Conservation (phyloP, 2,797 vertebrate genomes). For the Schizopygopsis malacanthus region DNA sequence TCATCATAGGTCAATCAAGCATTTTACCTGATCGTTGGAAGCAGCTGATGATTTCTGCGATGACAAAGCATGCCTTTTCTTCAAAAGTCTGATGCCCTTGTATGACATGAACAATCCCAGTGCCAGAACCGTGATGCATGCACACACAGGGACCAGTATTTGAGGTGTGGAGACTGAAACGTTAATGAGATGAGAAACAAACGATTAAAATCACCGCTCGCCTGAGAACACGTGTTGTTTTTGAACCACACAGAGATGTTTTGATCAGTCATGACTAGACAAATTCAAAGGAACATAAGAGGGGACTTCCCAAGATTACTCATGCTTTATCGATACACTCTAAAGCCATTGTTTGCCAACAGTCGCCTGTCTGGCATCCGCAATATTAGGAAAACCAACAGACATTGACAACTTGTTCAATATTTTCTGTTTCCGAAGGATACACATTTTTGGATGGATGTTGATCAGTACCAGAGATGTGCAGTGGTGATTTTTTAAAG, state of each 20-base stretch:
- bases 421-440: not conserved
- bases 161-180: slow-evolving; percentile 1
- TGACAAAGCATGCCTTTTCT: not conserved
- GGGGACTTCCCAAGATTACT: slow-evolving; percentile 16
- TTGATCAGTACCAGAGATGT: not conserved
- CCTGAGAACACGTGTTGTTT: not conserved
- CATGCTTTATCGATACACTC: not conserved
- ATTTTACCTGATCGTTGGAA: slow-evolving; percentile 15
- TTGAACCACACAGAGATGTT: not conserved
- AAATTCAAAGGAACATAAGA: not conserved
- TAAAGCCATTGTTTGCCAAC: not conserved
- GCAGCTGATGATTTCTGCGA: slow-evolving; percentile 8
- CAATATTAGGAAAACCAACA: not conserved
- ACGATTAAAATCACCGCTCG: not conserved
- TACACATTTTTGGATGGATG: not conserved
- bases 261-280: slow-evolving; percentile 28
- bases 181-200: not conserved
- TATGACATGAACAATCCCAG: not conserved
- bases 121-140: not conserved
- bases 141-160: not conserved
- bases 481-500: not conserved
- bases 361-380: not conserved
- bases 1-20: not conserved
- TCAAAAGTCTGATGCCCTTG: slow-evolving; percentile 1
- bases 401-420: not conserved